A percentile compares a stretch with the other conserved stretches of the same genome.
phyloP scores from a whole-genome alignment of 1,140 invertebrate genomes.

The Chironomus tepperi region DNA sequence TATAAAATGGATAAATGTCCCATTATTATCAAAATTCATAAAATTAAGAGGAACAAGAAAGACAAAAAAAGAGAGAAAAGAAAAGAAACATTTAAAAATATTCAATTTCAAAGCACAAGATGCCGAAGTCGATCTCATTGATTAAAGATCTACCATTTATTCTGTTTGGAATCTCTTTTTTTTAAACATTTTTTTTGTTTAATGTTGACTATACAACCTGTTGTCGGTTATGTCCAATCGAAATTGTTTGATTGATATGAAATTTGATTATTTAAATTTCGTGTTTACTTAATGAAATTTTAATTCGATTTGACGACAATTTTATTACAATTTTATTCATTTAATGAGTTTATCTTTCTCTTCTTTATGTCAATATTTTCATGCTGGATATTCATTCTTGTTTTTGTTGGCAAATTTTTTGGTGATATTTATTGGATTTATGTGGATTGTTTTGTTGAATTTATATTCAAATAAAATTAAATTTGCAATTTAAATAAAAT shows the following conservation, averaged over 20 bases:
- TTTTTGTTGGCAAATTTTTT: too few relatives aligned
- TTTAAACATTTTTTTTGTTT: background rate
- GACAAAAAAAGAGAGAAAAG: too few relatives aligned
- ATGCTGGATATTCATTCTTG: too few relatives aligned
- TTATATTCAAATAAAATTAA: too few relatives aligned
- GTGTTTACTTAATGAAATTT: slow-evolving; percentile 19
- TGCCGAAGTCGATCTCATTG: slow-evolving; percentile 16
- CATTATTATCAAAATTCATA: too few relatives aligned
- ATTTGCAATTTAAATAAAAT: too few relatives aligned
- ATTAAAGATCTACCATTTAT: slow-evolving; percentile 19
- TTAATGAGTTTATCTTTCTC: too few relatives aligned
- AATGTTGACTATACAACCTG: slow-evolving; percentile 1
- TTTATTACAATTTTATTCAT: background rate
- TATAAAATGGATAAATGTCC: too few relatives aligned
- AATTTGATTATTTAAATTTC: slow-evolving; percentile 21
- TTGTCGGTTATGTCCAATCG: slow-evolving; percentile 6
- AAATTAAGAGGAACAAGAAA: too few relatives aligned
- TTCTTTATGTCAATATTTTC: too few relatives aligned
- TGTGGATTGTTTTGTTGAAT: too few relatives aligned
- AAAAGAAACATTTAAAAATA: background rate
- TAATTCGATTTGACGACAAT: slow-evolving; percentile 6
- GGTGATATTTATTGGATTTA: too few relatives aligned
- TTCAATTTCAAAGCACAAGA: slow-evolving; percentile 3
- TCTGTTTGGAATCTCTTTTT: background rate
- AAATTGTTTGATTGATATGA: slow-evolving; percentile 19